These are phyloP conservation scores for Conopomorpha cramerella DNA, from an alignment of 1,140 invertebrate species.

Conservation along the genomic window DNA sequence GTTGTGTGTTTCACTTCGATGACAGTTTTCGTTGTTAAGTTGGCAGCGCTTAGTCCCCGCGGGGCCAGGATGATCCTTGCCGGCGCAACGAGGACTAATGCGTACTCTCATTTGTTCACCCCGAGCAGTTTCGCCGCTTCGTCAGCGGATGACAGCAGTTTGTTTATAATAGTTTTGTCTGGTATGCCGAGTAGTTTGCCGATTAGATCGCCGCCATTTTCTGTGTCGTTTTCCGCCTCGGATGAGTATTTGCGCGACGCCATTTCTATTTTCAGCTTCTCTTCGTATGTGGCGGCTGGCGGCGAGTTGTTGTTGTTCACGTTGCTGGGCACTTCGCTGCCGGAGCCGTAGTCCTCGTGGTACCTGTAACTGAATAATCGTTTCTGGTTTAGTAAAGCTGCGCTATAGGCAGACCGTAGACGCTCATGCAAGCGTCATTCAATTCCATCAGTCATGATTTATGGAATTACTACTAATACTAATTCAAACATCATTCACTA, in stretches of 20 bases:
- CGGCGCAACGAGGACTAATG: constrained; percentile 50
- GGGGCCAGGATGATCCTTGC: constrained; percentile 43
- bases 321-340: constrained; percentile 53
- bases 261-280: constrained; percentile 60
- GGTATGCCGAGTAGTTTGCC: constrained; percentile 87
- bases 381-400: too few species aligned
- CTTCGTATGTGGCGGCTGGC: constrained; percentile 41
- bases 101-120: constrained; percentile 70
- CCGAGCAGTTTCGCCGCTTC: constrained; percentile 87
- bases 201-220: constrained; percentile 77
- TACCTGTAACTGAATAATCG: constrained; percentile 40
- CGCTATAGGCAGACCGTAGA: too few species aligned
- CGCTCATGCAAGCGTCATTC: too few species aligned
- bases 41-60: constrained; percentile 35
- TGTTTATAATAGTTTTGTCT: constrained; percentile 84
- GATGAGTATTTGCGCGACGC: constrained; percentile 48
- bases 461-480: too few species aligned
- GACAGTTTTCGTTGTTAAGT: constrained; percentile 8
- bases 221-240: constrained; percentile 54
- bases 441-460: too few species aligned
- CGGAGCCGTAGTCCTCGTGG: constrained; percentile 43
- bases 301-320: constrained; percentile 60
- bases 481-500: too few species aligned
- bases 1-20: too few species aligned
- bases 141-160: constrained; percentile 81